Evolutionary conservation across 2,888 invertebrate genomes (phyloP), one percentile per base, ranked within the genome.

Genomic region (Tetropium fuscum): DNA sequence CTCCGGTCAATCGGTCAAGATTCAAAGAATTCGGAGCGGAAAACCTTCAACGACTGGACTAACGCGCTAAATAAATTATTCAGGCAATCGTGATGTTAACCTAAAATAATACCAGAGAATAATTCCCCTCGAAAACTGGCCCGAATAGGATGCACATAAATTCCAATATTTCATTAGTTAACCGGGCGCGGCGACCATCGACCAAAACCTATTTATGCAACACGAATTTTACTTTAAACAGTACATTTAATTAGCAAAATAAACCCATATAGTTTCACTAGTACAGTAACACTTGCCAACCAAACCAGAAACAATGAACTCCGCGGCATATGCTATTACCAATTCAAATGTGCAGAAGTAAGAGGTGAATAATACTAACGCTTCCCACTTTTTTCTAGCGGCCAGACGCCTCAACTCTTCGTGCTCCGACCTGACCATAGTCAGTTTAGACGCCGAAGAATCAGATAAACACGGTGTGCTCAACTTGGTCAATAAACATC

Each of bases 401-500:
- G 75, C 80, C 57, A 78, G 78, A 69, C 78, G 81, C 48, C 74
- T 81, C 58, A 82, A 82, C 69, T 79, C 80, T 15, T 82, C 81
- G 45, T 82, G 82, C 57, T 82, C 82, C 45, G 82, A 82, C 64
- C 67, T 82, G 60, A 82, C 83, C 61, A 80, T 83, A 64, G 82
- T 81, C 76, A 84, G 84, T 81, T 77, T 82, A 68, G 76, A 84
- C 78, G 86, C 85, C 77, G 85, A 84, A 74, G 62, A 61, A 53
- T 79, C 83, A 71, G 84, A 67, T 19, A 64, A 83, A 77, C 69
- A 71, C 48, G 83, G 84, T 74, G 76, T 71, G 11, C 78, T 74
- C 18, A 89, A 90, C 85, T 86, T 92, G 83, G 90, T 92, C 77
- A 92, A 92, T 84, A 93, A 91, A 83, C 94, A 94, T 81, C 87